Base-by-base conservation (phyloP, 1,140 invertebrate genomes). In the Globodera ellingtonae region DNA sequence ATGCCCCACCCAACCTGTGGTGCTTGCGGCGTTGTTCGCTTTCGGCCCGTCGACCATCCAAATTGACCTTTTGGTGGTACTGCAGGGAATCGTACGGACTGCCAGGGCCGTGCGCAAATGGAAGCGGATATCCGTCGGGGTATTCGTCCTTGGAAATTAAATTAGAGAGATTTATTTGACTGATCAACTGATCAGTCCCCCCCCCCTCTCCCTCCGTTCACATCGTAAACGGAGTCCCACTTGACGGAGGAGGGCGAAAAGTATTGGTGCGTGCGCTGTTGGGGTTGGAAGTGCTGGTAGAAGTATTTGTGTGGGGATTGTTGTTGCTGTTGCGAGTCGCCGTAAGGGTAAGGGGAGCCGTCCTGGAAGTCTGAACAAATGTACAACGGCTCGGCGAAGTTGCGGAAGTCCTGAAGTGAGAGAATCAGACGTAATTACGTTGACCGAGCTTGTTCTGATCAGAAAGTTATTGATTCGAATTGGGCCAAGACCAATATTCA, bases 201-300 rank as follows among this genome's bases (percentile, higher is more conserved):
- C 50, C 50, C 10, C 50, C 50, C 18, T 2, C 18, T n/a, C 15
- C 52, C 8, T 15, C 15, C 2, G 1, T 6, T 10, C 4, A 62
- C 56, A 10, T 77, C 69, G 47, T 77, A 77, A 35, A 77, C 75
- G 21, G 62, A 52, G 24, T 77, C 75, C 75, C 75, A 77, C 18
- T 65, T 67, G 48, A 77, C 69, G 13, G 52, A 67, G 48, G 65
- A 67, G 24, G 75, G 75, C 48, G 75, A 77, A 69, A 67, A 69
- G 50, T 77, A 67, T 47, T 77, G 75, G 52, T 75, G 67, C 5
- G 35, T 44, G 69, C 69, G 59, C 6, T 77, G 69, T 21, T 65
- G 75, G 21, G 65, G 62, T 48, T 77, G 75, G 52, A 62, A 75
- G 10, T 70, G 24, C 35, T 70, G 67, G 24, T 70, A 70, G n/a